phyloP scores from a whole-genome alignment of 1,140 invertebrate genomes.

The Elysia chlorotica region DNA sequence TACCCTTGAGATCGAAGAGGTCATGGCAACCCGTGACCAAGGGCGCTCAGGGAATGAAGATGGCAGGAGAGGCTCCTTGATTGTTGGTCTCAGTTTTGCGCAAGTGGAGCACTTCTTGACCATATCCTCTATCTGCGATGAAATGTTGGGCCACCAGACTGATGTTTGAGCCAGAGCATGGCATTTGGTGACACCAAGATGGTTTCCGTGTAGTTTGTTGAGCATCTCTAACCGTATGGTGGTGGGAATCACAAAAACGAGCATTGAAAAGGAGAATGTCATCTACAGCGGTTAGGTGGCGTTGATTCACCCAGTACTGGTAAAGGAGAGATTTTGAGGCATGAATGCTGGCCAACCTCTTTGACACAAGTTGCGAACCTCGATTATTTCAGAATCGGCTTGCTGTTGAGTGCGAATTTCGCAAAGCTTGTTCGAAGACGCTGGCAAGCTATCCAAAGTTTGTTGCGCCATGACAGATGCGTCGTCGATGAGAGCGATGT shows the following conservation, averaged over 20 bases:
- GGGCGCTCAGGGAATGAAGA: neutral
- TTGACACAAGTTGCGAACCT: neutral
- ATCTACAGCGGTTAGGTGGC: neutral
- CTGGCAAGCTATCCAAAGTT: neutral
- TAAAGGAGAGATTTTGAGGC: neutral
- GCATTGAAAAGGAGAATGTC: neutral
- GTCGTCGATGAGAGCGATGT: neutral
- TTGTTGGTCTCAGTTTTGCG: neutral
- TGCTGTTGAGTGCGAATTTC: neutral
- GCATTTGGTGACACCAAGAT: neutral
- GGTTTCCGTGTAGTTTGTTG: neutral
- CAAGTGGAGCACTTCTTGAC: neutral
- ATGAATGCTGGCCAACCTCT: neutral
- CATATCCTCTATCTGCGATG: neutral
- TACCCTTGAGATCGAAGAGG: slow-evolving; percentile 12
- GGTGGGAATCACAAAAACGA: neutral
- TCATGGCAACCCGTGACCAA: slow-evolving; percentile 23
- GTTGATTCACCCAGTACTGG: neutral
- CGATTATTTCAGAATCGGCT: neutral
- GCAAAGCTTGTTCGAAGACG: neutral
- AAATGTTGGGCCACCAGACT: neutral
- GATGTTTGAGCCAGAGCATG: neutral
- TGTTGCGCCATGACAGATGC: neutral
- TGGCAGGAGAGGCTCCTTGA: neutral
- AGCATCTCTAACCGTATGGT: neutral